These are phyloP conservation scores for Prolemur simus DNA, from an alignment of 2,113 vertebrate species.

Conservation along the genomic window DNA sequence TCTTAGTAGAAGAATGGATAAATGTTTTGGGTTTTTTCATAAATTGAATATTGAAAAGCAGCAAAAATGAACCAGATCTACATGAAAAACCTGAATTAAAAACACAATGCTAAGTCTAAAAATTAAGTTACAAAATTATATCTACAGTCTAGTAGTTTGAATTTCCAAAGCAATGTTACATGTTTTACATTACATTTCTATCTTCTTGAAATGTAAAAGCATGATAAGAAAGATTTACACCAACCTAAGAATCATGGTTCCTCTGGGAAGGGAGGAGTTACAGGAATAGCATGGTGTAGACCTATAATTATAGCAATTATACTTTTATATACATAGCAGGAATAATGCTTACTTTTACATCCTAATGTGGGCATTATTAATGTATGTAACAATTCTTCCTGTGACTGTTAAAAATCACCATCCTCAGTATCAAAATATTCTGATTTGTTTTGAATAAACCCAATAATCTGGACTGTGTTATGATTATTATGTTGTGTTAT, in stretches of 20 bases:
- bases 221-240: neutral
- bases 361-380: neutral
- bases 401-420: neutral
- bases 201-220: neutral
- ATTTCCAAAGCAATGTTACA: neutral
- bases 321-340: neutral
- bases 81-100: neutral
- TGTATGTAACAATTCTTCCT: neutral
- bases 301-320: neutral
- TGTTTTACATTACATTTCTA: neutral
- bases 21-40: neutral
- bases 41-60: neutral
- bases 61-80: neutral
- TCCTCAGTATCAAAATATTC: neutral
- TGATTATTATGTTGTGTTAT: neutral
- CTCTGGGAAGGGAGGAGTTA: neutral
- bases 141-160: neutral
- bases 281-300: neutral
- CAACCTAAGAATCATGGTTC: neutral
- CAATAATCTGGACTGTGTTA: neutral
- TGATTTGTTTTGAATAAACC: neutral
- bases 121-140: neutral
- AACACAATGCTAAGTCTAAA: neutral
- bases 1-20: neutral
- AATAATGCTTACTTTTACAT: neutral